Conservation (phyloP, 2,888 invertebrate genomes). For the Zelleria hepariella region DNA sequence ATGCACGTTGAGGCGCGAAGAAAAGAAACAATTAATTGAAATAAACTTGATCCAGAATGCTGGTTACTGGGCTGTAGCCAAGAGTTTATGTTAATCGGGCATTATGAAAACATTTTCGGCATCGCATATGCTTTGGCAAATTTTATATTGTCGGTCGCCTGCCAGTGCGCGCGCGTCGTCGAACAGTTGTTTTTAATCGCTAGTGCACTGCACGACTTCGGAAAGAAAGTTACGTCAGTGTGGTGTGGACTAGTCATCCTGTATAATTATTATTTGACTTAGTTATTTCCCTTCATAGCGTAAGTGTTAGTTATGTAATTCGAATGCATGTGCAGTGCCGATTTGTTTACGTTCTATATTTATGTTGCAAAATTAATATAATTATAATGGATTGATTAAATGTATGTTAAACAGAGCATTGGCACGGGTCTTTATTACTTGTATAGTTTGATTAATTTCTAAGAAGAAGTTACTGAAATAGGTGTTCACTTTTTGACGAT, state of each 20-base stretch:
- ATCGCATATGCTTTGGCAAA: conserved; percentile 40
- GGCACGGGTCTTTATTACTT: not conserved
- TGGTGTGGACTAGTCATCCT: not conserved
- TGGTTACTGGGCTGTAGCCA: conserved; percentile 48
- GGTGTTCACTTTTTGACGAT: too few relatives aligned
- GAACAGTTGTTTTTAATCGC: conserved; percentile 32
- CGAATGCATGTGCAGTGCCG: not conserved
- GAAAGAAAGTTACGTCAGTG: conserved; percentile 32
- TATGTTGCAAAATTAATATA: too few relatives aligned
- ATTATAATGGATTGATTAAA: not conserved
- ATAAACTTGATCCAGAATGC: conserved; percentile 34
- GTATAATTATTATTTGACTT: not conserved
- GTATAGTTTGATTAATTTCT: not conserved
- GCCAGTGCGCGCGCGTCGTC: conserved; percentile 32
- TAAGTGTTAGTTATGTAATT: not conserved
- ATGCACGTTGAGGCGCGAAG: conserved; percentile 5
- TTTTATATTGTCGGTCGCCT: conserved; percentile 38
- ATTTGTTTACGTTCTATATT: conserved; percentile 66
- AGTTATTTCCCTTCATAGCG: not conserved
- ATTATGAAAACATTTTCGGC: conserved; percentile 53
- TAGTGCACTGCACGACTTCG: conserved; percentile 15
- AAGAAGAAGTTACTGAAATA: not conserved
- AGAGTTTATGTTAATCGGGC: conserved; percentile 43
- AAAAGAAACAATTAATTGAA: conserved; percentile 9
- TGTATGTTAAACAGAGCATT: not conserved